A percentile compares a stretch with the other conserved stretches of the same genome.
Conservation (phyloP, 1,140 invertebrate species). For the Batillaria attramentaria region DNA sequence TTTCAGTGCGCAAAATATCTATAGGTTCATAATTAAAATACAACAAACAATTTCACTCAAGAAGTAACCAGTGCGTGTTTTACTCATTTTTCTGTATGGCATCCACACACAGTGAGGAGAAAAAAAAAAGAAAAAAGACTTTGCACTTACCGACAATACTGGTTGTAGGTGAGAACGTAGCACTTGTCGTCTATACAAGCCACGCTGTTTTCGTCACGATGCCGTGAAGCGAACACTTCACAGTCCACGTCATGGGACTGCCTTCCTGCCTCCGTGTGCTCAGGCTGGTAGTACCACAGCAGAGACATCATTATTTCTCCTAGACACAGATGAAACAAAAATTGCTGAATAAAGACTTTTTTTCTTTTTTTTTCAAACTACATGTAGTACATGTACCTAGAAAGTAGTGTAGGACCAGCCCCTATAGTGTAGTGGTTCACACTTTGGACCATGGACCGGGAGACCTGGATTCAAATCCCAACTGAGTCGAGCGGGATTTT, state of each 20-base stretch:
- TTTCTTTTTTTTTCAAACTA: too few relatives aligned
- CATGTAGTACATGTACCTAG: too few relatives aligned
- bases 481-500: too few relatives aligned
- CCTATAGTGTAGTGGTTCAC: too few relatives aligned
- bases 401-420: background rate
- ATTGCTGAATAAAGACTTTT: background rate
- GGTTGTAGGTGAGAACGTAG: slow-evolving; percentile 96
- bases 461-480: too few relatives aligned
- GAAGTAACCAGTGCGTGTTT: too few relatives aligned
- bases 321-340: slow-evolving; percentile 66
- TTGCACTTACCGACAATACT: slow-evolving; percentile 90
- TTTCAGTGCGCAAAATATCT: too few relatives aligned
- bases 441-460: too few relatives aligned
- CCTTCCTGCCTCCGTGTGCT: slow-evolving; percentile 93
- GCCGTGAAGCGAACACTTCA: slow-evolving; percentile 95
- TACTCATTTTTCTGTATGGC: background rate
- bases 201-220: slow-evolving; percentile 94
- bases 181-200: slow-evolving; percentile 99
- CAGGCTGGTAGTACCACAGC: slow-evolving; percentile 97
- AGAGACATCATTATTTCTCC: slow-evolving; percentile 98
- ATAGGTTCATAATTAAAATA: too few relatives aligned
- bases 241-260: slow-evolving; percentile 83
- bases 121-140: background rate
- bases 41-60: background rate
- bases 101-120: too few relatives aligned